phyloP scores from a whole-genome alignment of 1,140 invertebrate genomes.

The Drosophila fuyamai region DNA sequence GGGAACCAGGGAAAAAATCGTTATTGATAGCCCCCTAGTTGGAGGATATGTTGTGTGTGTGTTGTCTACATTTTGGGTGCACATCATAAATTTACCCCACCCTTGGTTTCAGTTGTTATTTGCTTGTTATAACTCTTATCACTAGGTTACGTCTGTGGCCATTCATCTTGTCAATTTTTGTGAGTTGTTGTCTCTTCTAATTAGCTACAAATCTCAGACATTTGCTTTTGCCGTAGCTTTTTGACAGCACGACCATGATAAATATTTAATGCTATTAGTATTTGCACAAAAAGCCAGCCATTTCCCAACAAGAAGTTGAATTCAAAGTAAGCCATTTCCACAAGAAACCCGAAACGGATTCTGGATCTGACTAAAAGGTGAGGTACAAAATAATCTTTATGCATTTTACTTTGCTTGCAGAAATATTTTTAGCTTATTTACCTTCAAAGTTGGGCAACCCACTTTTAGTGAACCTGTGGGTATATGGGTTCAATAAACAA shows the following conservation, averaged over 20 bases:
- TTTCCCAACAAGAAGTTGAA: constrained; percentile 34
- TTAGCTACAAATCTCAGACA: constrained; percentile 53
- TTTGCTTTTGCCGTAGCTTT: constrained; percentile 3
- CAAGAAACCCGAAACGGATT: background rate
- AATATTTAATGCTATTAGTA: constrained; percentile 69
- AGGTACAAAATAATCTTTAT: background rate
- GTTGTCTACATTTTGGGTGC: constrained; percentile 20
- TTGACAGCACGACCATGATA: constrained; percentile 52
- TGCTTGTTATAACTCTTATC: constrained; percentile 66
- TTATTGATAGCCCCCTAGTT: constrained; percentile 63
- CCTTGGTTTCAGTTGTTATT: constrained; percentile 28
- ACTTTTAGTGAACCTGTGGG: constrained; percentile 38
- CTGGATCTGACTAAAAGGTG: background rate
- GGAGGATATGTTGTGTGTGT: constrained; percentile 16
- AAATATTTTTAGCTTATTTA: constrained; percentile 32
- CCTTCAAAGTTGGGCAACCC: constrained; percentile 60
- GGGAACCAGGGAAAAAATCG: constrained; percentile 28
- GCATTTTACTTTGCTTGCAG: constrained; percentile 3
- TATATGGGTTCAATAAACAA: constrained; percentile 24
- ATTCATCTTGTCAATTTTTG: constrained; percentile 47
- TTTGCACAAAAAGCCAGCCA: constrained; percentile 42
- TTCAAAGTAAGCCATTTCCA: constrained; percentile 46
- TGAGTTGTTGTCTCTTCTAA: constrained; percentile 45
- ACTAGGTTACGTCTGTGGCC: constrained; percentile 48
- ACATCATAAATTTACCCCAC: constrained; percentile 64